Percentiles rank a stretch among this genome's conserved stretches.
Conservation (phyloP, 2,888 invertebrate species). For the Archaeoteleia sp. region DNA sequence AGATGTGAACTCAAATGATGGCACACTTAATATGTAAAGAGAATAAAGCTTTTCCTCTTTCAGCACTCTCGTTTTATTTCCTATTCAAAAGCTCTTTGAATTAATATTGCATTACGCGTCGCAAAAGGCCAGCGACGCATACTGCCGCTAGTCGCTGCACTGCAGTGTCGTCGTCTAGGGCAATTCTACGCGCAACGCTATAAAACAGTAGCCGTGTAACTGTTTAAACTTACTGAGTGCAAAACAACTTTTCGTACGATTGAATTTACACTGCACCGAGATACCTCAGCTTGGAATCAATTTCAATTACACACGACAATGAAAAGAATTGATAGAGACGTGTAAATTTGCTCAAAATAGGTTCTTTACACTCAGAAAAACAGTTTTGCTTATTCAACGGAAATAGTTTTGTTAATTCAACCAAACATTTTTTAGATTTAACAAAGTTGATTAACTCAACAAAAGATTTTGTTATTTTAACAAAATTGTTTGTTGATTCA, state of each 20-base stretch:
- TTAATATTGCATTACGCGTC: conserved; percentile 64
- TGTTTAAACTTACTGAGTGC: conserved; percentile 9
- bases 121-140: conserved; percentile 21
- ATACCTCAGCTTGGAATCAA: conserved; percentile 27
- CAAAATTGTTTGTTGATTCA: too few relatives aligned
- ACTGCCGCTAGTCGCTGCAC: conserved; percentile 5
- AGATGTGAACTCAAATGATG: background rate
- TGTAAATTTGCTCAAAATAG: conserved; percentile 29
- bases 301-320: conserved; percentile 31
- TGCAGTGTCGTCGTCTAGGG: background rate
- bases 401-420: too few relatives aligned
- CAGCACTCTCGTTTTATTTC: conserved; percentile 55
- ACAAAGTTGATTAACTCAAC: too few relatives aligned
- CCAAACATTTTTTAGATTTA: too few relatives aligned
- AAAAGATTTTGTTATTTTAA: too few relatives aligned
- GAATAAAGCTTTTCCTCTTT: conserved; percentile 57
- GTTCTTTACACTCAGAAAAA: too few relatives aligned
- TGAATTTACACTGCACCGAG: conserved; percentile 22
- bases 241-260: conserved; percentile 27
- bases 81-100: conserved; percentile 60
- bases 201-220: conserved; percentile 25
- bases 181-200: background rate
- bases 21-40: conserved; percentile 64
- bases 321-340: conserved; percentile 20
- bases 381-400: too few relatives aligned